Percentiles rank a stretch among this genome's conserved stretches.
Conservation (phyloP, 2,797 vertebrate genomes). For the Epinephelus awoara region DNA sequence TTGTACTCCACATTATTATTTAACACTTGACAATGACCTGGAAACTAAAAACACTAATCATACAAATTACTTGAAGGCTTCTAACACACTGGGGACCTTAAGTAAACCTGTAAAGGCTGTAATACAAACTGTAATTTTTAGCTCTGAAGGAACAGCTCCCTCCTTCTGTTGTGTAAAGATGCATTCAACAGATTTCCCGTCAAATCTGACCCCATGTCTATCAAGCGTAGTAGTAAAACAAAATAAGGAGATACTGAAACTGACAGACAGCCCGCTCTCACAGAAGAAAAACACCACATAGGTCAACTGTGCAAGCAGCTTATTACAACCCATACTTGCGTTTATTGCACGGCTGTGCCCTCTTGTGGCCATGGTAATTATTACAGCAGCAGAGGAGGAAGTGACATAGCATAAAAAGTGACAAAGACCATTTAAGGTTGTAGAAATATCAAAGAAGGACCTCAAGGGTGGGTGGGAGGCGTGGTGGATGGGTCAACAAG, state of each 20-base stretch:
- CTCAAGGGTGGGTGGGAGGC: too few species aligned
- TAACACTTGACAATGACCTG: neutral
- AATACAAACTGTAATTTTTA: neutral
- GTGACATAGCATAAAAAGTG: too few species aligned
- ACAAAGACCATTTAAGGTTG: too few species aligned
- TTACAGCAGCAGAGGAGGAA: too few species aligned
- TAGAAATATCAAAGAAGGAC: too few species aligned
- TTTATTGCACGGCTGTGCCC: too few species aligned
- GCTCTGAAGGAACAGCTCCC: neutral
- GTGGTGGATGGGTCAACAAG: too few species aligned
- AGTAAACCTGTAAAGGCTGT: neutral
- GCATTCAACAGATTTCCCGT: neutral
- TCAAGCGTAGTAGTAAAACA: neutral
- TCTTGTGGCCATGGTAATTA: too few species aligned
- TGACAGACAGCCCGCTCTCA: neutral
- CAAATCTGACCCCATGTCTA: neutral
- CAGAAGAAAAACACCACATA: too few species aligned
- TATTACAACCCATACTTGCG: too few species aligned
- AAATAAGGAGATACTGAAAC: neutral
- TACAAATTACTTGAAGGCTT: neutral
- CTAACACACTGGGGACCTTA: neutral
- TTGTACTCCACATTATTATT: neutral
- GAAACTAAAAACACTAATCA: neutral
- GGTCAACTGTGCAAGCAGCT: too few species aligned
- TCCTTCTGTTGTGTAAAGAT: conserved; percentile 1